phyloP scores from a whole-genome alignment of 1,140 invertebrate species.

The Cydia splendana region DNA sequence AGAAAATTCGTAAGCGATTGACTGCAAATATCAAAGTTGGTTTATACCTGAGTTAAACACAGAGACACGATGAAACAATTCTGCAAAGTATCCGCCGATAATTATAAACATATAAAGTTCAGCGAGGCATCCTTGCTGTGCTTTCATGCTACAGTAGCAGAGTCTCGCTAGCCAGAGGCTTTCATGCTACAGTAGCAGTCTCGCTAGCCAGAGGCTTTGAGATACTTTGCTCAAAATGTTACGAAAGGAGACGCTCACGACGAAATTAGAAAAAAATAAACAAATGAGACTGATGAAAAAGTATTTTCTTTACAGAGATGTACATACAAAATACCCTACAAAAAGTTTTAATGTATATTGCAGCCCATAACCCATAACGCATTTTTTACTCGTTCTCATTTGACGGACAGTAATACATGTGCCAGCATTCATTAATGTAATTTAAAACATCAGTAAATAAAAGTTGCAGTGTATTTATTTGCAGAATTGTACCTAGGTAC shows the following conservation, averaged over 20 bases:
- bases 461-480: conserved; percentile 33
- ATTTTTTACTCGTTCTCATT: no score
- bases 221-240: conserved; percentile 52
- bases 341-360: no score
- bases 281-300: conserved; percentile 63
- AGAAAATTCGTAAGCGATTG: neutral
- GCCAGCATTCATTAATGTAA: no score
- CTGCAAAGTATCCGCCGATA: conserved; percentile 22
- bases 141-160: no score
- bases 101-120: no score
- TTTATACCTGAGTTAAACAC: neutral
- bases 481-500: conserved; percentile 31
- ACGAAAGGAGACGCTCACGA: conserved; percentile 45
- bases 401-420: no score
- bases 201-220: conserved; percentile 41
- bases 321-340: no score
- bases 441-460: no score
- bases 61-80: conserved; percentile 11
- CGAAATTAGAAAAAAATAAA: conserved; percentile 59
- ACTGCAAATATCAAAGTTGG: neutral
- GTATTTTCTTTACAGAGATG: conserved; percentile 29
- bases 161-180: conserved; percentile 40
- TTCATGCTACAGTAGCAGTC: neutral
- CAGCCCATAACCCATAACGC: no score
- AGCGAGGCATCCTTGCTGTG: no score